Evolutionary conservation across 92 coral and sea anemone genomes (phyloP).

Genomic region (Palythoa grandiflora): DNA sequence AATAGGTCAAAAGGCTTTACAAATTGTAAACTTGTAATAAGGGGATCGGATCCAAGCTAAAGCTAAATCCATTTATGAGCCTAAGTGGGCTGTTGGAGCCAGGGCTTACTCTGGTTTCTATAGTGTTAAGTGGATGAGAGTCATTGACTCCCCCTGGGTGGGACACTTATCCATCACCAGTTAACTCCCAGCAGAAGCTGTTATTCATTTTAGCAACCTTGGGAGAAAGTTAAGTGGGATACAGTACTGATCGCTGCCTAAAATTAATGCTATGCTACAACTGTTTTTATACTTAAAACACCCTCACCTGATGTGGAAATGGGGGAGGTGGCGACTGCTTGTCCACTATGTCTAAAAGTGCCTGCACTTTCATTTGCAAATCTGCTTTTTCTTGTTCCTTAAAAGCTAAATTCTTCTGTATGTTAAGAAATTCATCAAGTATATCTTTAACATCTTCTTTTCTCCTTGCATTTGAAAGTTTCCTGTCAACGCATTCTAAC

Average conservation of each 20-base stretch:
- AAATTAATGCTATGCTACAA: background rate
- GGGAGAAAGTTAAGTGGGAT: too few species aligned
- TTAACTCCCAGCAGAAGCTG: too few species aligned
- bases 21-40: too few species aligned
- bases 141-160: too few species aligned
- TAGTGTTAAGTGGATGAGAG: too few species aligned
- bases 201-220: too few species aligned
- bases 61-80: too few species aligned
- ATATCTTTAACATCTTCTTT: constrained; percentile 68
- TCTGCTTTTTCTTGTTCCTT: constrained; percentile 83
- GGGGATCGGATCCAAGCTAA: too few species aligned
- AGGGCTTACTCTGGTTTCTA: too few species aligned
- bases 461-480: constrained; percentile 62
- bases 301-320: constrained; percentile 38
- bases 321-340: constrained; percentile 50
- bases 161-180: too few species aligned
- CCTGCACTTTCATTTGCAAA: constrained; percentile 55
- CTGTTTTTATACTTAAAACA: background rate
- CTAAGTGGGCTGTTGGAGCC: too few species aligned
- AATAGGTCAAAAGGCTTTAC: too few species aligned
- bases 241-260: background rate
- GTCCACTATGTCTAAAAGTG: constrained; percentile 54
- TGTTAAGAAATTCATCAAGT: constrained; percentile 69
- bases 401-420: constrained; percentile 62
- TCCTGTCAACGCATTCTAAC: constrained; percentile 84